phyloP scores from a whole-genome alignment of 2,797 vertebrate species.

The Amblyopsis hoosieri region DNA sequence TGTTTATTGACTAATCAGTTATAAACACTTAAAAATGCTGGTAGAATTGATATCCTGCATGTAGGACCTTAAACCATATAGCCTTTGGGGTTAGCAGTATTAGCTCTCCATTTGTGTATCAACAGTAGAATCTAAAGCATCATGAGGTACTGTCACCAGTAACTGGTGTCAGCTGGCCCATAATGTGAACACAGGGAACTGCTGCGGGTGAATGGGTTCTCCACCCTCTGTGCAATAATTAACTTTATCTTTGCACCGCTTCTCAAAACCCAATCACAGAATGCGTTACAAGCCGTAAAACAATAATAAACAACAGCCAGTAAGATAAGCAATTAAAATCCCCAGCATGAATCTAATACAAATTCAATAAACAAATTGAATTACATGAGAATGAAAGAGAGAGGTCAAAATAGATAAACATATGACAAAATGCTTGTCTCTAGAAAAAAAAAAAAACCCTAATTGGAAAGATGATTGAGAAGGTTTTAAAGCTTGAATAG shows the following conservation, averaged over 20 bases:
- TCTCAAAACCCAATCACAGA: constrained; percentile 28
- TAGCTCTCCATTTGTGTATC: too few species aligned
- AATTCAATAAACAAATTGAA: constrained; percentile 4
- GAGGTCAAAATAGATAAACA: neutral
- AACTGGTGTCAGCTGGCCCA: too few species aligned
- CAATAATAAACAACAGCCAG: constrained; percentile 35
- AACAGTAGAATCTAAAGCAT: too few species aligned
- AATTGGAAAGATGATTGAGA: too few species aligned
- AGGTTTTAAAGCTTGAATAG: too few species aligned
- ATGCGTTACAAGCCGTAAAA: constrained; percentile 32
- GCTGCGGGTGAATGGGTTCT: too few species aligned
- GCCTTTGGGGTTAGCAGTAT: too few species aligned
- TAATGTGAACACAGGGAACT: too few species aligned
- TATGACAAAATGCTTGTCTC: neutral
- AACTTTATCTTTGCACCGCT: constrained; percentile 15
- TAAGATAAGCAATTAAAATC: constrained; percentile 36
- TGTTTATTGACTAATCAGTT: neutral
- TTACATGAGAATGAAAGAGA: neutral
- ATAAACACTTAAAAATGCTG: neutral
- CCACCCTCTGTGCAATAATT: too few species aligned
- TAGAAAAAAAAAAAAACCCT: too few species aligned
- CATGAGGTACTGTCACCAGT: too few species aligned
- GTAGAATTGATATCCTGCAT: constrained; percentile 2
- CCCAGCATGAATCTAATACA: constrained; percentile 32
- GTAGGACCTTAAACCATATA: neutral